Evolutionary conservation across 2,797 vertebrate species (phyloP).

Genomic region (Stomatorhinus walkeri): DNA sequence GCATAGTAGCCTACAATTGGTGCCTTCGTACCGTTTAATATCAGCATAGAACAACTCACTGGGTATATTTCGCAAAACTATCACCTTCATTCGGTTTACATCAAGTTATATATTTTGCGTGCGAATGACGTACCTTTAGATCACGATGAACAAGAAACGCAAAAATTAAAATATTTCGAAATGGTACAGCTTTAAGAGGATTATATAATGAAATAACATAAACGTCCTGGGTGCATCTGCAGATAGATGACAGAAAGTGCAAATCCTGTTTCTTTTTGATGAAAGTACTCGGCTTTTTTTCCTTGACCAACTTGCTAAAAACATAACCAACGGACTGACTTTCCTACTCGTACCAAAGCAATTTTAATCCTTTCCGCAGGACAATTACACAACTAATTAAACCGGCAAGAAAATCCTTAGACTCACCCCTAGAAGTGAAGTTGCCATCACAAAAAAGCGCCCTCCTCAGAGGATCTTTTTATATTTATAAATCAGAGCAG

Average conservation of each 20-base stretch:
- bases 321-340: slow-evolving; percentile 74
- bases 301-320: slow-evolving; percentile 62
- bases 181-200: slow-evolving; percentile 17
- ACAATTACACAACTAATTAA: slow-evolving; percentile 96
- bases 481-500: slow-evolving; percentile 99
- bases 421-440: slow-evolving; percentile 99
- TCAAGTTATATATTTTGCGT: neutral
- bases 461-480: slow-evolving; percentile 99
- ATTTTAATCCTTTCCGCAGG: slow-evolving; percentile 83
- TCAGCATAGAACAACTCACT: neutral
- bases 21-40: neutral
- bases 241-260: slow-evolving; percentile 63
- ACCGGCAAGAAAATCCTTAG: slow-evolving; percentile 88
- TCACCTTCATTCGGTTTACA: neutral
- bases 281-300: slow-evolving; percentile 57
- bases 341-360: slow-evolving; percentile 72
- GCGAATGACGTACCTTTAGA: slow-evolving; percentile 73
- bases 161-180: slow-evolving; percentile 37
- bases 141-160: slow-evolving; percentile 48
- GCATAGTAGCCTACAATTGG: neutral
- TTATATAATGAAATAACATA: slow-evolving; percentile 40
- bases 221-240: slow-evolving; percentile 53
- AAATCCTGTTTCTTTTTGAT: slow-evolving; percentile 58
- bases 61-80: neutral
- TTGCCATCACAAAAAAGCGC: slow-evolving; percentile 98